phyloP scores from a whole-genome alignment of 2,888 invertebrate genomes.

The Amphimallon solstitiale region DNA sequence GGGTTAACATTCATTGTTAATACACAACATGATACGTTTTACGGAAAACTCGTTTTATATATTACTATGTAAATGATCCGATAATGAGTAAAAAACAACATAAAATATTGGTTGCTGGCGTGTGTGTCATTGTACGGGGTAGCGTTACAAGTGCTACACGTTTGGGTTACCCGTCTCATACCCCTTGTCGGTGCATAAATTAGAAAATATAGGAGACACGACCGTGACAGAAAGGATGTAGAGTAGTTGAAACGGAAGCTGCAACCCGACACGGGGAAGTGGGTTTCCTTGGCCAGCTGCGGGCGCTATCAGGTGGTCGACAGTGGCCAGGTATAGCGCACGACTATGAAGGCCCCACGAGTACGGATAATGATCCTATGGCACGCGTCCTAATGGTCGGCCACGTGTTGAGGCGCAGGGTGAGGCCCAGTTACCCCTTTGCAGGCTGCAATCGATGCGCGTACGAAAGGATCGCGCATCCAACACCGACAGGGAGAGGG shows the following conservation, averaged over 20 bases:
- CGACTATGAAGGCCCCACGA: slow-evolving; percentile 40
- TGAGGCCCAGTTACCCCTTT: slow-evolving; percentile 48
- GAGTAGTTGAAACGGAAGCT: slow-evolving; percentile 45
- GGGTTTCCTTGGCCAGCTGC: slow-evolving; percentile 46
- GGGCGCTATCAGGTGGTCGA: slow-evolving; percentile 50
- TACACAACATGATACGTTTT: slow-evolving; percentile 21
- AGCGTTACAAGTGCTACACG: slow-evolving; percentile 33
- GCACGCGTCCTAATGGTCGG: slow-evolving; percentile 51
- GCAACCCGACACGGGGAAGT: slow-evolving; percentile 46
- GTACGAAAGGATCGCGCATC: slow-evolving; percentile 46
- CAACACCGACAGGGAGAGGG: slow-evolving; percentile 34
- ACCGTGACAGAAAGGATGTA: not conserved
- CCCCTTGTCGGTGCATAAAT: slow-evolving; percentile 30
- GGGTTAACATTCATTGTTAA: slow-evolving; percentile 16
- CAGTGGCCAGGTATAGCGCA: slow-evolving; percentile 45
- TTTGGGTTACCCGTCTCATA: not conserved
- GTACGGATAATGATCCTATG: slow-evolving; percentile 49
- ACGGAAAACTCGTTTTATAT: slow-evolving; percentile 36
- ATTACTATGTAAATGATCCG: slow-evolving; percentile 46
- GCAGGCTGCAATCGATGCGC: slow-evolving; percentile 52
- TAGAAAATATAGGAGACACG: slow-evolving; percentile 26
- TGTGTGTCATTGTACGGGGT: slow-evolving; percentile 34
- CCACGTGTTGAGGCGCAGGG: slow-evolving; percentile 52
- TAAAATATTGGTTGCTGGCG: slow-evolving; percentile 29
- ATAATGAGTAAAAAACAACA: slow-evolving; percentile 43